These are phyloP conservation scores for Arothron firmamentum DNA, from an alignment of 2,113 vertebrate species.

Conservation along the genomic window DNA sequence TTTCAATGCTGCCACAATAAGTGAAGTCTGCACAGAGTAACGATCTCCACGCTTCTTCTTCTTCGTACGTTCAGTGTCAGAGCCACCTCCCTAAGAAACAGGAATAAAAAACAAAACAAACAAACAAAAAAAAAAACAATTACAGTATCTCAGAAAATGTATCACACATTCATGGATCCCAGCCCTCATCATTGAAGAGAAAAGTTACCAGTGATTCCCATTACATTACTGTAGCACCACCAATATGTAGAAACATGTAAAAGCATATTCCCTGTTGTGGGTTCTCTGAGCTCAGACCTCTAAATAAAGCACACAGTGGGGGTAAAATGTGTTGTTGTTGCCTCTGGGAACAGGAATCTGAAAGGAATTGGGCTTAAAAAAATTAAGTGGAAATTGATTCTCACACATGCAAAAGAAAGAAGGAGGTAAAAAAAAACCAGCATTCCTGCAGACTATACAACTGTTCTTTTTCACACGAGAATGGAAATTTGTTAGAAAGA, in stretches of 20 bases:
- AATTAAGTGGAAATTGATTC: slow-evolving; percentile 38
- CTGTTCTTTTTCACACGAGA: slow-evolving; percentile 2
- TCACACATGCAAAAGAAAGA: slow-evolving; percentile 50
- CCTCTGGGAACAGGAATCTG: slow-evolving; percentile 36
- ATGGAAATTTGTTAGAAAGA: background rate
- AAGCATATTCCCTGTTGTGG: no score
- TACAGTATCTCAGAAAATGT: slow-evolving; percentile 32
- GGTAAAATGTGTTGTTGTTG: slow-evolving; percentile 33
- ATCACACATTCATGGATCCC: background rate
- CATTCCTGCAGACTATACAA: slow-evolving; percentile 19
- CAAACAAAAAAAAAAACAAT: slow-evolving; percentile 42
- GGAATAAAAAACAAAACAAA: slow-evolving; percentile 16
- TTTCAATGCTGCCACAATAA: slow-evolving; percentile 93
- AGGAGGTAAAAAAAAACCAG: slow-evolving; percentile 31
- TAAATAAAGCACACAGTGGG: slow-evolving; percentile 48
- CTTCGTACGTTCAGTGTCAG: slow-evolving; percentile 90
- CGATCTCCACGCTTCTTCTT: slow-evolving; percentile 89
- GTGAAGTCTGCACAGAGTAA: slow-evolving; percentile 91
- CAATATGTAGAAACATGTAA: no score
- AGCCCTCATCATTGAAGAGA: no score
- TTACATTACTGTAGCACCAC: no score
- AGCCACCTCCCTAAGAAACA: slow-evolving; percentile 82
- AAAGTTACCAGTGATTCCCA: no score
- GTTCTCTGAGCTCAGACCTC: slow-evolving; percentile 57
- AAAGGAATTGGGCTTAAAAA: slow-evolving; percentile 44